Evolutionary conservation across 2,797 vertebrate genomes (phyloP).

Genomic region (Pyrrhura leucotis): DNA sequence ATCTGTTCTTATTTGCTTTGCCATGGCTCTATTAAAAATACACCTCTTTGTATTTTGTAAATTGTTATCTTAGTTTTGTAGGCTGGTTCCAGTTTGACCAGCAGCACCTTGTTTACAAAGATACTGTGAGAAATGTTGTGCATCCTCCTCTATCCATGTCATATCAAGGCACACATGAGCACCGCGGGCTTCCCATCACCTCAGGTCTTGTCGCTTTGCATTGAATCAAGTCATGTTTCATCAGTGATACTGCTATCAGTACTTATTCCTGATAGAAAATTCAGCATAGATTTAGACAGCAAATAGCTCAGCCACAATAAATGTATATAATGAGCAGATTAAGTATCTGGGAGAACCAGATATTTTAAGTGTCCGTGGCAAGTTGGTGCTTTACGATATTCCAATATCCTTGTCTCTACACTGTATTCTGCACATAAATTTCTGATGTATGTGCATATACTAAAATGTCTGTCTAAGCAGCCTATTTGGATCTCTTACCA

Average conservation of each 20-base stretch:
- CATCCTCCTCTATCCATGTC: not conserved
- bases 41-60: not conserved
- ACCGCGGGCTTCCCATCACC: constrained; percentile 48
- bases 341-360: constrained; percentile 49
- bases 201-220: constrained; percentile 64
- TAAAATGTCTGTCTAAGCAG: not conserved
- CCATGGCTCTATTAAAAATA: not conserved
- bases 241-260: constrained; percentile 62
- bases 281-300: constrained; percentile 73
- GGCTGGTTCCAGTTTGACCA: not conserved
- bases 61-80: not conserved
- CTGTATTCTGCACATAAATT: not conserved
- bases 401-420: not conserved
- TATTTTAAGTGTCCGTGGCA: constrained; percentile 61
- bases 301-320: constrained; percentile 62
- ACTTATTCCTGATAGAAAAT: constrained; percentile 63
- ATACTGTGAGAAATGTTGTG: not conserved
- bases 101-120: constrained; percentile 35
- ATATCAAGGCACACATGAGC: not conserved
- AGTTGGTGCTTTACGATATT: constrained; percentile 39
- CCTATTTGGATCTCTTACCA: not conserved
- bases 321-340: constrained; percentile 75
- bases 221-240: constrained; percentile 69
- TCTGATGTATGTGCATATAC: not conserved
- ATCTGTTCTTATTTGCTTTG: not conserved